phyloP scores from a whole-genome alignment of 2,797 vertebrate genomes.

The Balearica regulorum region DNA sequence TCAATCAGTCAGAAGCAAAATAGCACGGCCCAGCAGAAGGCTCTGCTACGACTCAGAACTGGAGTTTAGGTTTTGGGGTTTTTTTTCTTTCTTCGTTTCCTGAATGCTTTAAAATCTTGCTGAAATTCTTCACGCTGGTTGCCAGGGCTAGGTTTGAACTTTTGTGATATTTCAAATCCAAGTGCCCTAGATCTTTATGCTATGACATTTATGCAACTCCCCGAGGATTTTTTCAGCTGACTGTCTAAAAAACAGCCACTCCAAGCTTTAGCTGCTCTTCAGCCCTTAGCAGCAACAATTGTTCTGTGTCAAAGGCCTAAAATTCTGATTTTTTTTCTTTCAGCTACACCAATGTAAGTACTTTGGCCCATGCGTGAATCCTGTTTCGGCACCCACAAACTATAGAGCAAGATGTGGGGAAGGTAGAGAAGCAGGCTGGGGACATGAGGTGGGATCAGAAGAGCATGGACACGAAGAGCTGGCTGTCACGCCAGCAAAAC shows the following conservation, averaged over 20 bases:
- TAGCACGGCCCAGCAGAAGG: background rate
- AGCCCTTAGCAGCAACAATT: background rate
- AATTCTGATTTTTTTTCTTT: background rate
- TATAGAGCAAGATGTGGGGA: background rate
- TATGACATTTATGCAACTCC: background rate
- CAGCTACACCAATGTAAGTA: background rate
- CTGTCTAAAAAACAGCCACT: background rate
- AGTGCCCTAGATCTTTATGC: background rate
- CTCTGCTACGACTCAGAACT: background rate
- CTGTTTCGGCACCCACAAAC: fast-evolving
- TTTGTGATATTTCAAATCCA: background rate
- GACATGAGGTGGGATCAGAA: background rate
- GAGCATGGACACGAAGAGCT: background rate
- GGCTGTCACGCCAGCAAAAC: background rate
- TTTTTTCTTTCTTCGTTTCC: background rate
- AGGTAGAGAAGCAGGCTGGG: background rate
- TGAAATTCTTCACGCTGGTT: background rate
- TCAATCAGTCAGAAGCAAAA: background rate
- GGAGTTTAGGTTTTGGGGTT: background rate
- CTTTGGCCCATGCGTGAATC: background rate
- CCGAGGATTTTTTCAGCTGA: background rate
- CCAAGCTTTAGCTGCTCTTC: background rate
- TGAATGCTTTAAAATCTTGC: background rate
- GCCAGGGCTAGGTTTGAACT: background rate
- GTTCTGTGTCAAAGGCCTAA: background rate